Conservation (phyloP, 2,797 vertebrate genomes). For the Enteromius fasciolatus region DNA sequence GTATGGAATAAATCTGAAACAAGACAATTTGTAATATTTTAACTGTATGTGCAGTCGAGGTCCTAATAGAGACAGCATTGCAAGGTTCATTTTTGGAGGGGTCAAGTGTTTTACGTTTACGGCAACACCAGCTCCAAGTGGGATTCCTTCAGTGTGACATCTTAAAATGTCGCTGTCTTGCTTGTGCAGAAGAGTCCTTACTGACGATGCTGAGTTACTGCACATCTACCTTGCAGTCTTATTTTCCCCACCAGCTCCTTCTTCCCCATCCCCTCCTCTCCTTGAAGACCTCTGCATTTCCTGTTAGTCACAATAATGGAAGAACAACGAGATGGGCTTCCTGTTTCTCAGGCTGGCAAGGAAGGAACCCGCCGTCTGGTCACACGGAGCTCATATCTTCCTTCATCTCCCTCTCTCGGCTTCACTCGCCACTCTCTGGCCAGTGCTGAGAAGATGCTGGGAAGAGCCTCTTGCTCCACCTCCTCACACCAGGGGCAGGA, state of each 20-base stretch:
- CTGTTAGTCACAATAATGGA: slow-evolving; percentile 81
- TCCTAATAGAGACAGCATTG: neutral
- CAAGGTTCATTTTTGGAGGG: neutral
- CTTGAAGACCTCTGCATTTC: slow-evolving; percentile 82
- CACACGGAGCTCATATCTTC: slow-evolving; percentile 73
- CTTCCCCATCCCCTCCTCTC: slow-evolving; percentile 40
- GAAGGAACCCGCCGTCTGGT: slow-evolving; percentile 81
- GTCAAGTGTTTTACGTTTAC: neutral
- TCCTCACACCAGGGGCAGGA: slow-evolving; percentile 52
- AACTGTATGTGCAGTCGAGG: neutral
- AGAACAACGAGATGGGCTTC: slow-evolving; percentile 78
- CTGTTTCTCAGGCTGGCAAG: slow-evolving; percentile 82
- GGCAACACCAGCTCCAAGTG: neutral
- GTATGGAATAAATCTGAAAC: too few species aligned
- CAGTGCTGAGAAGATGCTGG: slow-evolving; percentile 40
- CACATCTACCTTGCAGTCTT: slow-evolving; percentile 7
- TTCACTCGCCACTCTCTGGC: slow-evolving; percentile 1
- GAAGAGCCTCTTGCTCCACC: slow-evolving; percentile 23
- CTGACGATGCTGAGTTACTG: slow-evolving; percentile 45
- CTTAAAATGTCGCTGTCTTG: neutral
- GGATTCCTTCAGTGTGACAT: neutral
- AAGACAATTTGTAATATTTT: neutral
- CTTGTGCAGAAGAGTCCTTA: slow-evolving; percentile 29
- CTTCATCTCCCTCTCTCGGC: slow-evolving; percentile 39
- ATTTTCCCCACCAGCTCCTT: slow-evolving; percentile 7